Evolutionary conservation across 2,888 invertebrate genomes (phyloP), one percentile per base, ranked within the genome.

Genomic region (Lithophane socia): DNA sequence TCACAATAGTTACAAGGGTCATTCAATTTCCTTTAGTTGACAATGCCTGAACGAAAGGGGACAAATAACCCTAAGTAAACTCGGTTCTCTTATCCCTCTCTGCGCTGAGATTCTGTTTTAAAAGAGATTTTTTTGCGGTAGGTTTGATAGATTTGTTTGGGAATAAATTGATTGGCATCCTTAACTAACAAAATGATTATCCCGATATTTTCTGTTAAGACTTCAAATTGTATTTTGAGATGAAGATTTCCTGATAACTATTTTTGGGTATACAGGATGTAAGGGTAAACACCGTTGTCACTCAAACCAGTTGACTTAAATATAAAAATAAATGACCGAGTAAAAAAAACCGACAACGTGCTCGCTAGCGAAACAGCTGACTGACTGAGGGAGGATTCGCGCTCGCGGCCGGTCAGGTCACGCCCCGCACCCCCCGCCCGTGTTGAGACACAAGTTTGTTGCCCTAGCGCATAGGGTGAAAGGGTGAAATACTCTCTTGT

Each of bases 21-120:
- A 88, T 88, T 88, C 89, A 90, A 89, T 89, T 90, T 89, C 84
- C 89, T 88, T 74, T 68, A 81, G 83, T 86, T 89, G 90, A 86
- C 88, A 87, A 89, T 89, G 83, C 82, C 79, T 75, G 76, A 75
- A 75, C 79, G 82, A 83, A 88, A 86, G 86, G 88, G 80, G 79
- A 83, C 86, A 80, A 88, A 87, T 85, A 87, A 85, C 82, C 88
- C 89, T 89, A 88, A 88, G 88, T 83, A 88, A 89, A 88, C 89
- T 77, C 49, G 24, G 69, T 79, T 81, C 73, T 77, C 78, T 60
- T 61, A 76, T 79, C 56, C 77, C 84, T 76, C 82, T 68, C 64
- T 74, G 69, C 76, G 64, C 61, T 74, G 68, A 66, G 71, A 77
- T 77, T 83, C 69, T 64, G 66, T 76, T 82, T 75, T 63, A 47